phyloP scores from a whole-genome alignment of 2,797 vertebrate species.

The Malacoraja senta region DNA sequence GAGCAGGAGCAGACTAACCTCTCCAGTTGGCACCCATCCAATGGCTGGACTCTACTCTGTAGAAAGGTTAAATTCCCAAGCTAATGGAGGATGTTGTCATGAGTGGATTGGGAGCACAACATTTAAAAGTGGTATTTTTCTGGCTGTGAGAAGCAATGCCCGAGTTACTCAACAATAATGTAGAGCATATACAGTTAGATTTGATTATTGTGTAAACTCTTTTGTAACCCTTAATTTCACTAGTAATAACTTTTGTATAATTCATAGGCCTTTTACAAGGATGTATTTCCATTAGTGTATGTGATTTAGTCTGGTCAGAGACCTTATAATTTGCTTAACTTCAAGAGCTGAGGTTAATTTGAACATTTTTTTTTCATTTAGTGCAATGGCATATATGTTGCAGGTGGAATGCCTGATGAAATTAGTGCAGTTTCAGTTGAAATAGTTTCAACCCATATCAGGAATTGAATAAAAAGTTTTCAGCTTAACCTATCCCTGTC shows the following conservation, averaged over 20 bases:
- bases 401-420: not conserved
- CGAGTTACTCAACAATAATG: not conserved
- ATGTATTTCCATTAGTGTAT: not conserved
- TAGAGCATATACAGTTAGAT: not conserved
- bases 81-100: not conserved
- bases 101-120: not conserved
- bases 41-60: not conserved
- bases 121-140: not conserved
- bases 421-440: constrained; percentile 1
- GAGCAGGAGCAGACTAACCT: not conserved
- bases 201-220: not conserved
- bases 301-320: not conserved
- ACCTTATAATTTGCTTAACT: not conserved
- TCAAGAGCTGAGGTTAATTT: not conserved
- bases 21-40: not conserved
- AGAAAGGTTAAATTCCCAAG: not conserved
- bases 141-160: not conserved
- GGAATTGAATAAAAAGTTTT: not conserved
- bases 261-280: not conserved
- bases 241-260: not conserved
- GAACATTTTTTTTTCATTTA: not conserved
- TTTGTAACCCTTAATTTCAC: not conserved
- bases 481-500: not conserved
- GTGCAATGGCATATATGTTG: not conserved
- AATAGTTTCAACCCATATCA: not conserved